Evolutionary conservation across 1,140 invertebrate genomes (phyloP).

Genomic region (Bicyclus anynana): DNA sequence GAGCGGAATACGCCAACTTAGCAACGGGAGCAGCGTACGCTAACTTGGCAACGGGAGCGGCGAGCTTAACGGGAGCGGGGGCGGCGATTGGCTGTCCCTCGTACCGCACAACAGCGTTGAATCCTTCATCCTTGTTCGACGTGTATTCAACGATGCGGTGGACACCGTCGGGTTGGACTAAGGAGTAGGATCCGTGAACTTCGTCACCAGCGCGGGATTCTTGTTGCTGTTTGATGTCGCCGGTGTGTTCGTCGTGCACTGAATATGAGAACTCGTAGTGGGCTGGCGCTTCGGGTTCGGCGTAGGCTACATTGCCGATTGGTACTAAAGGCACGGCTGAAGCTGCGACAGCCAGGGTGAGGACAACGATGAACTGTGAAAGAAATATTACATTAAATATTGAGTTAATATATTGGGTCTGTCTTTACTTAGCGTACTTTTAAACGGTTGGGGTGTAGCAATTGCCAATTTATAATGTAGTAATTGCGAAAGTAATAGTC

Average conservation of each 20-base stretch:
- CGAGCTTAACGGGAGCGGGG: constrained; percentile 24
- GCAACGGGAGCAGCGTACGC: constrained; percentile 33
- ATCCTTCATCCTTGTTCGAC: constrained; percentile 46
- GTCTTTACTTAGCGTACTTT: no score
- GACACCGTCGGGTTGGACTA: constrained; percentile 77
- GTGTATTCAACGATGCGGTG: constrained; percentile 82
- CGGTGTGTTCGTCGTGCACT: constrained; percentile 78
- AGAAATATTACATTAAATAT: background rate
- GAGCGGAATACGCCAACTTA: constrained; percentile 40
- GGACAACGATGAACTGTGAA: constrained; percentile 47
- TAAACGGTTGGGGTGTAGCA: no score
- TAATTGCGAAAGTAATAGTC: no score
- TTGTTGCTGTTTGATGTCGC: constrained; percentile 57
- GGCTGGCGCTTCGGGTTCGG: constrained; percentile 76
- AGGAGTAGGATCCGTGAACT: constrained; percentile 79
- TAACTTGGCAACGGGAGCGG: constrained; percentile 34
- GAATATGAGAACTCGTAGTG: constrained; percentile 83
- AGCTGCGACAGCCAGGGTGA: constrained; percentile 47
- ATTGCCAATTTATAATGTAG: no score
- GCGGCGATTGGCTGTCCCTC: constrained; percentile 34
- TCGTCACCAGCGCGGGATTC: constrained; percentile 77
- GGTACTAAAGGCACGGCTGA: constrained; percentile 47
- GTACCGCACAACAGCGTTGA: constrained; percentile 54
- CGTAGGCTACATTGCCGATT: constrained; percentile 46
- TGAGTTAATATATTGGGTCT: no score